phyloP scores from a whole-genome alignment of 2,888 invertebrate genomes.

The Pyrrhosoma nymphula region DNA sequence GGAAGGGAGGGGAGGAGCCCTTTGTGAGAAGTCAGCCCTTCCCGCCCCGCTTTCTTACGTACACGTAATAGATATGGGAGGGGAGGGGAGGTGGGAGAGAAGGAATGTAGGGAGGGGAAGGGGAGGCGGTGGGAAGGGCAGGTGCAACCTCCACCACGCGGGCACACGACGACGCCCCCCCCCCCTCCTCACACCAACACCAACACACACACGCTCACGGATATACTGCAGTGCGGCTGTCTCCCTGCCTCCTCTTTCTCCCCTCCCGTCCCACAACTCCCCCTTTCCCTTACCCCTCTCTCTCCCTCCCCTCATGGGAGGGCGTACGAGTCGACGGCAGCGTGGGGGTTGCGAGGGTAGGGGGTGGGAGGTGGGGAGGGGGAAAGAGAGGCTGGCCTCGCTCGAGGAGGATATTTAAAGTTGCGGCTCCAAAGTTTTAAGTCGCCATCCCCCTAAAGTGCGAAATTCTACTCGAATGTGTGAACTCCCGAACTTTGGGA shows the following conservation, averaged over 20 bases:
- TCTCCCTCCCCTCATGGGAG: not conserved
- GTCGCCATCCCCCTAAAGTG: not conserved
- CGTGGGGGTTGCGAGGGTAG: not conserved
- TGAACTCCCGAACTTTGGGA: not conserved
- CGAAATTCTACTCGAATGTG: not conserved
- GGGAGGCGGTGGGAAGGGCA: not conserved
- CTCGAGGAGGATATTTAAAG: not conserved
- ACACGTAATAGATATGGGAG: not conserved
- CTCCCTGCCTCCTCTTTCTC: not conserved
- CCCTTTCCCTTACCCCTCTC: not conserved
- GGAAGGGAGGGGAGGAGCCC: not conserved
- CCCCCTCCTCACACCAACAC: not conserved
- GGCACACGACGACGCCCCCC: not conserved
- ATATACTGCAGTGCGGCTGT: conserved; percentile 36
- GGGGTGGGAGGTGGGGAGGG: not conserved
- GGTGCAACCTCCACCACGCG: not conserved
- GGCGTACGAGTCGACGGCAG: not conserved
- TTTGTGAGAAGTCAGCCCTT: not conserved
- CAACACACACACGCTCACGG: not conserved
- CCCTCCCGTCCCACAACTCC: not conserved
- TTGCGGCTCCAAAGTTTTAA: not conserved
- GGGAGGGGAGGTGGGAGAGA: not conserved
- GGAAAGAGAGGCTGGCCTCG: no score
- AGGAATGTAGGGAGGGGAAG: not conserved
- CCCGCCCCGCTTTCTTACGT: not conserved